Percentiles rank a stretch among this genome's conserved stretches.
Conservation (phyloP, 2,113 vertebrate genomes). For the Melospiza georgiana region DNA sequence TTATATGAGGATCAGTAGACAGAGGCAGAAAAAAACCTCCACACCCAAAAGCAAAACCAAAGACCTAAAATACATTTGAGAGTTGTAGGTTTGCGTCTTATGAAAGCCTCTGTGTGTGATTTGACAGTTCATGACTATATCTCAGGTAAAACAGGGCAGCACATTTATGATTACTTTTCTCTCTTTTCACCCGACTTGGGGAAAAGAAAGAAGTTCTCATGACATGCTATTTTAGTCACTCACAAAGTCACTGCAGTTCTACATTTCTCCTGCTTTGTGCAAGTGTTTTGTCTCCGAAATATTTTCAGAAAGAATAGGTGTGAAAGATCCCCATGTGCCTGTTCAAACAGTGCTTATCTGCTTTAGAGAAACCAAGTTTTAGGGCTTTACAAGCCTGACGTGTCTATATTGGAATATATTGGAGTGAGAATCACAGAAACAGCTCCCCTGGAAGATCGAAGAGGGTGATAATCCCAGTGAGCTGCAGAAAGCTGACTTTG, state of each 20-base stretch:
- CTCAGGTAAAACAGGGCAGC: background rate
- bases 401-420: background rate
- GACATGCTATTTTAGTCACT: background rate
- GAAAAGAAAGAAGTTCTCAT: background rate
- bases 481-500: background rate
- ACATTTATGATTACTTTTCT: background rate
- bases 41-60: background rate
- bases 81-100: background rate
- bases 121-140: background rate
- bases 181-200: background rate
- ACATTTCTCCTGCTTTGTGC: background rate
- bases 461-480: background rate
- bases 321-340: background rate
- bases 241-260: background rate
- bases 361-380: background rate
- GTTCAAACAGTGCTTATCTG: constrained; percentile 2
- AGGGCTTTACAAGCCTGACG: background rate
- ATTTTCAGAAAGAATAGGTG: constrained; percentile 11
- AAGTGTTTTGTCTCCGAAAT: background rate
- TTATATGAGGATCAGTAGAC: background rate
- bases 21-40: background rate
- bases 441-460: background rate
- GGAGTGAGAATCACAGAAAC: background rate
- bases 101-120: background rate
- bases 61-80: background rate